Evolutionary conservation across 2,113 vertebrate genomes (phyloP).

Genomic region (Bubo blakistoni): DNA sequence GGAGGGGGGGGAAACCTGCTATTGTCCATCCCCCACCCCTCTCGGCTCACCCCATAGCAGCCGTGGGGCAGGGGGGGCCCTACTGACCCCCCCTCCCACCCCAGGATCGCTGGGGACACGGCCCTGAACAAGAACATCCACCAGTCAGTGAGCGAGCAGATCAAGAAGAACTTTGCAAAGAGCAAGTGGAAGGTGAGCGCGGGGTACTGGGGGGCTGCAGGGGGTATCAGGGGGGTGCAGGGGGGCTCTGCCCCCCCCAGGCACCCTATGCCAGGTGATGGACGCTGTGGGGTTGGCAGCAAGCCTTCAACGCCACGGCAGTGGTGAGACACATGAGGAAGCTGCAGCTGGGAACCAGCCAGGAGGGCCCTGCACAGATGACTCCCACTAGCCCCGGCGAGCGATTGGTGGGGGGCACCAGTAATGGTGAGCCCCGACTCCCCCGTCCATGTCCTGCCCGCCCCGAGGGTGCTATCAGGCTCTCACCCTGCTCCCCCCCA

Average conservation of each 20-base stretch:
- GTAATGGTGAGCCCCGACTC: constrained; percentile 58
- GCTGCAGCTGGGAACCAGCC: constrained; percentile 90
- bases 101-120: constrained; percentile 94
- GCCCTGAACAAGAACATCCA: constrained; percentile 98
- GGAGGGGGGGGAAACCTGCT: background rate
- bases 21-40: background rate
- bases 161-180: constrained; percentile 98
- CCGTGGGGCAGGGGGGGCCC: constrained; percentile 68
- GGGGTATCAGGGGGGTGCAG: background rate
- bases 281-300: constrained; percentile 70
- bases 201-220: background rate
- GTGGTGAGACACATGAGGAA: constrained; percentile 96
- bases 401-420: constrained; percentile 69
- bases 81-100: background rate
- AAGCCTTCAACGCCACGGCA: constrained; percentile 97
- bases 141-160: constrained; percentile 97
- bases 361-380: constrained; percentile 80
- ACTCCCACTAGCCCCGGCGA: constrained; percentile 73
- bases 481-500: background rate
- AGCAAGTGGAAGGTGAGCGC: constrained; percentile 94
- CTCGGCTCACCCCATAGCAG: background rate
- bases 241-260: background rate
- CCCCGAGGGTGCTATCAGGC: rapidly evolving
- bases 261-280: background rate
- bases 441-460: rapidly evolving